These are phyloP conservation scores for Mythimna lalbum DNA, from an alignment of 2,888 invertebrate species.

Conservation along the genomic window DNA sequence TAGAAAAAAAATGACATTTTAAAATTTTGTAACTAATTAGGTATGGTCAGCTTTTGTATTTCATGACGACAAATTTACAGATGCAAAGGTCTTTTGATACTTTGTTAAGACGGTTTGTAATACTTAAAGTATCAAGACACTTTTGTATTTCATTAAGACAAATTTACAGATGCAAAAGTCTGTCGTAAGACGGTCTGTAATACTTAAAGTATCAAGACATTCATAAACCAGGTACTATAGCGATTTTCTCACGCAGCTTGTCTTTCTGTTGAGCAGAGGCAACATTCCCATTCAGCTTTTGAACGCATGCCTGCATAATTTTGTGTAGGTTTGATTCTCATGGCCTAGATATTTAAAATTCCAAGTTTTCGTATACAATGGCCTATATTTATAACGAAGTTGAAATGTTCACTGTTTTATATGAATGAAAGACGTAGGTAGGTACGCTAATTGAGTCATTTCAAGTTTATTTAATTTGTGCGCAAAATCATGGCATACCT, in stretches of 20 bases:
- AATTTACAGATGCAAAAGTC: too few relatives aligned
- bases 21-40: too few relatives aligned
- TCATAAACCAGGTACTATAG: background rate
- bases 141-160: too few relatives aligned
- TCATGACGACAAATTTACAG: too few relatives aligned
- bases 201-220: background rate
- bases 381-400: background rate
- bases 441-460: background rate
- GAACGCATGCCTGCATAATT: slow-evolving; percentile 53
- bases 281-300: slow-evolving; percentile 43
- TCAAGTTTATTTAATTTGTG: too few relatives aligned
- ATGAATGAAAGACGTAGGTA: background rate
- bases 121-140: background rate
- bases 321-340: slow-evolving; percentile 36
- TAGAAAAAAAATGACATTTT: too few relatives aligned
- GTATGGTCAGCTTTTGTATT: too few relatives aligned
- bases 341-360: slow-evolving; percentile 45
- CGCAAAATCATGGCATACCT: too few relatives aligned
- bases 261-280: slow-evolving; percentile 38
- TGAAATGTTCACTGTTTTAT: slow-evolving; percentile 18
- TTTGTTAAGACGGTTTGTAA: background rate
- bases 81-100: too few relatives aligned
- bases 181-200: background rate
- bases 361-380: slow-evolving; percentile 26
- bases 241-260: slow-evolving; percentile 39